phyloP scores from a whole-genome alignment of 2,797 vertebrate species.

The Monodelphis domestica region DNA sequence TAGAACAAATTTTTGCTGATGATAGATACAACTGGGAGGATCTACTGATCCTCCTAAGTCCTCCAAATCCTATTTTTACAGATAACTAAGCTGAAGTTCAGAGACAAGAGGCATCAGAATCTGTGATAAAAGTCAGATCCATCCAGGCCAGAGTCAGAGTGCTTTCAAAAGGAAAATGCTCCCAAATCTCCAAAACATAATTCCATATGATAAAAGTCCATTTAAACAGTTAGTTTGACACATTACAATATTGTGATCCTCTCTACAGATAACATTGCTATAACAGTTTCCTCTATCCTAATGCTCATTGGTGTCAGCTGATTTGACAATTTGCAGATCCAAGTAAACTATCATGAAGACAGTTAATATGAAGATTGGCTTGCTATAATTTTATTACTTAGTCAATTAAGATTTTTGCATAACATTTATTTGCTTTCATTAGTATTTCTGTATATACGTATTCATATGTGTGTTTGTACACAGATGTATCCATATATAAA shows the following conservation, averaged over 20 bases:
- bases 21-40: background rate
- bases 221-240: background rate
- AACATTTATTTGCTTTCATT: slow-evolving; percentile 27
- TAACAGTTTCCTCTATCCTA: slow-evolving; percentile 14
- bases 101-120: background rate
- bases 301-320: slow-evolving; percentile 22
- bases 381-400: slow-evolving; percentile 17
- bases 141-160: background rate
- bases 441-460: background rate
- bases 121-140: background rate
- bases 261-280: background rate
- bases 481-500: slow-evolving; percentile 13
- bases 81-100: background rate
- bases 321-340: background rate
- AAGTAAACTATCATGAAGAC: slow-evolving; percentile 5
- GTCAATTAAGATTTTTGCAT: slow-evolving; percentile 17
- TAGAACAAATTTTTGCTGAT: background rate
- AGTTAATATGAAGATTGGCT: background rate
- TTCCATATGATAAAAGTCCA: background rate
- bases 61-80: background rate
- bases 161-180: background rate
- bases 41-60: background rate
- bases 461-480: background rate
- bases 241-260: background rate
- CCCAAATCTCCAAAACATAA: background rate